Conservation (phyloP, 2,888 invertebrate species). For the Boloria selene region DNA sequence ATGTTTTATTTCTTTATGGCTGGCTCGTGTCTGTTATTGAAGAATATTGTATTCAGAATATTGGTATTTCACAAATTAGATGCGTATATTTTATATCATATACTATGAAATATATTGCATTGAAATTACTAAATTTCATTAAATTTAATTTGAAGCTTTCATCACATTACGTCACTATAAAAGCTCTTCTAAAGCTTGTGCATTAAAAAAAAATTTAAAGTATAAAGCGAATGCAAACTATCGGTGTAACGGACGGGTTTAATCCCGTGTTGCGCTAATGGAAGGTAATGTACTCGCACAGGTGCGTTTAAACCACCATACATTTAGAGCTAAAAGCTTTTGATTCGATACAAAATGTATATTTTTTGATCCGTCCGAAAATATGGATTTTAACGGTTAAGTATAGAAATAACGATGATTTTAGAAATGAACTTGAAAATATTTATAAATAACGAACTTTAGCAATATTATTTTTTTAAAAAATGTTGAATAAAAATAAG, state of each 20-base stretch:
- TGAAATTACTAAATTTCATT: too few relatives aligned
- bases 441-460: not conserved
- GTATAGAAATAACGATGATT: not conserved
- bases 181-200: not conserved
- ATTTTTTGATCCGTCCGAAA: slow-evolving; percentile 13
- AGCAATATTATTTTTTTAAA: too few relatives aligned
- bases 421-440: not conserved
- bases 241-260: slow-evolving; percentile 49
- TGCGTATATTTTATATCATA: too few relatives aligned
- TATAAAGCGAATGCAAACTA: slow-evolving; percentile 33
- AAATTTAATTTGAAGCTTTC: too few relatives aligned
- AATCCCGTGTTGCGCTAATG: slow-evolving; percentile 74
- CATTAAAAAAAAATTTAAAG: slow-evolving; percentile 24
- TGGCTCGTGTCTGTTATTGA: too few relatives aligned
- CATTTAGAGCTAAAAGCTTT: slow-evolving; percentile 35
- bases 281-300: slow-evolving; percentile 60
- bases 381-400: slow-evolving; percentile 3
- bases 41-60: too few relatives aligned
- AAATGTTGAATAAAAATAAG: too few relatives aligned
- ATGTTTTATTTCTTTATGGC: not conserved
- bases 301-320: slow-evolving; percentile 39
- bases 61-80: too few relatives aligned
- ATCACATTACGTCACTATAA: not conserved
- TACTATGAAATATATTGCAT: too few relatives aligned
- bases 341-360: slow-evolving; percentile 27